phyloP scores from a whole-genome alignment of 2,113 vertebrate genomes.

The Cochlearius cochlearius region DNA sequence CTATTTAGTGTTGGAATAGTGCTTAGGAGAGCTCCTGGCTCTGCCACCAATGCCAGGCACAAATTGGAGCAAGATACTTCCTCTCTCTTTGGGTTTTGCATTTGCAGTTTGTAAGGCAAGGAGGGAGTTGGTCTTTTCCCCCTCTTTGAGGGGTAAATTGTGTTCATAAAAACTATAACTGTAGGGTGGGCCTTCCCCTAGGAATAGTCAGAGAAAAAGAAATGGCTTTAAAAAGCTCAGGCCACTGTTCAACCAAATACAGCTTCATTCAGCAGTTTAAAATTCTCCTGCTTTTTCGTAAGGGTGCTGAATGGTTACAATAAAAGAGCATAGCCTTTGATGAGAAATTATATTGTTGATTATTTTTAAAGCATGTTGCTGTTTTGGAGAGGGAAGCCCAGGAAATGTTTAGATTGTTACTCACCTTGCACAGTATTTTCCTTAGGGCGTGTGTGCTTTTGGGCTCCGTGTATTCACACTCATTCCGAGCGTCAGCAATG shows the following conservation, averaged over 20 bases:
- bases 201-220: background rate
- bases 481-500: background rate
- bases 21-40: background rate
- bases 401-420: background rate
- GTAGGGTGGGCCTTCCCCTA: background rate
- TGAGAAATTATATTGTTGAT: background rate
- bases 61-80: background rate
- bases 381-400: background rate
- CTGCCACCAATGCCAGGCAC: background rate
- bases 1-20: background rate
- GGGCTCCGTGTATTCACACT: background rate
- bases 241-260: background rate
- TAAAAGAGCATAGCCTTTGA: background rate
- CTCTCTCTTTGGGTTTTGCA: background rate
- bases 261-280: background rate
- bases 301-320: background rate
- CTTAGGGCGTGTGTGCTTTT: background rate
- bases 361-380: background rate
- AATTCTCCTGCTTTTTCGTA: background rate
- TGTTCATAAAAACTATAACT: background rate
- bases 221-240: background rate
- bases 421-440: background rate
- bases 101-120: background rate
- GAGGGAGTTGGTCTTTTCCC: background rate
- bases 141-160: background rate